These are phyloP conservation scores for Leptogaster cylindrica DNA, from an alignment of 2,888 invertebrate genomes.

Conservation along the genomic window DNA sequence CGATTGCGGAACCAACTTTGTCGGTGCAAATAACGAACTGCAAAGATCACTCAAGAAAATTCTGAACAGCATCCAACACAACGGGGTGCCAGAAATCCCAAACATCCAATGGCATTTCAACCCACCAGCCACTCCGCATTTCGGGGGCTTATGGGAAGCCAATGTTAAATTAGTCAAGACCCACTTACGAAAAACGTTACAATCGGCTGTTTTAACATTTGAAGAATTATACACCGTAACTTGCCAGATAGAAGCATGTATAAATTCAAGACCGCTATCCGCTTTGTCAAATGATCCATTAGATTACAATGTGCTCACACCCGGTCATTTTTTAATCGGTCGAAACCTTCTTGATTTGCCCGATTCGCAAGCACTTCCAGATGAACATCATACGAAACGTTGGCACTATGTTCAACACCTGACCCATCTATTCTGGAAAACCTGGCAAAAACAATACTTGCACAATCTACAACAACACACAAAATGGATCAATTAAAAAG, in stretches of 20 bases:
- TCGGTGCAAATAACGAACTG: conserved; percentile 28
- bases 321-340: conserved; percentile 23
- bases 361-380: not conserved
- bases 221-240: conserved; percentile 51
- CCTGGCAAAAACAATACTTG: conserved; percentile 3
- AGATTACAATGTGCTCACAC: conserved; percentile 10
- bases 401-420: conserved; percentile 9
- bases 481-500: not conserved
- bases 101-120: conserved; percentile 49
- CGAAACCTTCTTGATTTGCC: not conserved
- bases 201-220: not conserved
- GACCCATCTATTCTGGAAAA: not conserved
- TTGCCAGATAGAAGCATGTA: conserved; percentile 46
- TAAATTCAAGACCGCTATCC: conserved; percentile 12
- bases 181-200: not conserved
- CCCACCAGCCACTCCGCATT: conserved; percentile 9
- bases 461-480: not conserved
- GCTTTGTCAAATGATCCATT: not conserved
- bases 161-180: conserved; percentile 12
- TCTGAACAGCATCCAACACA: not conserved
- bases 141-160: conserved; percentile 37
- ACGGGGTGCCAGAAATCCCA: not conserved
- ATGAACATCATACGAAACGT: not conserved
- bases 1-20: conserved; percentile 35
- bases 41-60: not conserved